Evolutionary conservation across 2,797 vertebrate species (phyloP), one percentile per base, ranked within the genome.

Genomic region (Thunnus albacares): DNA sequence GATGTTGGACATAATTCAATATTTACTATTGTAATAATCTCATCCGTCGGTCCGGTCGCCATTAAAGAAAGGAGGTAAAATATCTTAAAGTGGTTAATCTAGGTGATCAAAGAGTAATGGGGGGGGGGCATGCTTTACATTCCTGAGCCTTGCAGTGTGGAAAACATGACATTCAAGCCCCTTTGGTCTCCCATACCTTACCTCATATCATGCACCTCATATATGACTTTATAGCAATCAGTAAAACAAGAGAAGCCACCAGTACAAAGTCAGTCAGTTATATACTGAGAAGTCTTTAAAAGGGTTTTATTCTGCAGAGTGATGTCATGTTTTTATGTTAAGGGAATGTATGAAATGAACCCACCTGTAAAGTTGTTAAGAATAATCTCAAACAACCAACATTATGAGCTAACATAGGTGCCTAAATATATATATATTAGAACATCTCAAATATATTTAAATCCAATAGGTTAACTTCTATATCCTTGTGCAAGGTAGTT

Each of bases 21-120:
- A 59, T 75, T 74, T 76, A 53, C 57, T 28, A n/a, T 66, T n/a
- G 2, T 30, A 35, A 55, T 79, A 75, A 76, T 80, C 63, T 69
- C 52, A 60, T 64, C 66, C 59, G 22, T 71, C 28, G 0, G 41
- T 22, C 47, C 11, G 55, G 52, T 13, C 18, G 0, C 9, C 4
- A 2, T 70, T 18, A 35, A 62, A 75, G 49, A 24, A 17, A 24
- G 67, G 0, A 47, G 51, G 60, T 38, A 9, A 65, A 22, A 68
- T 24, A 61, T 66, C 35, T 59, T 5, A 0, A 71, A 67, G 79
- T 73, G 65, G 69, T 64, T 72, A 65, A 80, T 41, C 17, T 35
- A 49, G 24, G 60, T 81, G 82, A 89, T 89, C 79, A 87, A 77
- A 88, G 84, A 53, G 71, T 55, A 13, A 5, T 22, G 22, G 28